Evolutionary conservation across 2,113 vertebrate genomes (phyloP), one percentile per base, ranked within the genome.

Genomic region (Forbesichthys papilliferus): DNA sequence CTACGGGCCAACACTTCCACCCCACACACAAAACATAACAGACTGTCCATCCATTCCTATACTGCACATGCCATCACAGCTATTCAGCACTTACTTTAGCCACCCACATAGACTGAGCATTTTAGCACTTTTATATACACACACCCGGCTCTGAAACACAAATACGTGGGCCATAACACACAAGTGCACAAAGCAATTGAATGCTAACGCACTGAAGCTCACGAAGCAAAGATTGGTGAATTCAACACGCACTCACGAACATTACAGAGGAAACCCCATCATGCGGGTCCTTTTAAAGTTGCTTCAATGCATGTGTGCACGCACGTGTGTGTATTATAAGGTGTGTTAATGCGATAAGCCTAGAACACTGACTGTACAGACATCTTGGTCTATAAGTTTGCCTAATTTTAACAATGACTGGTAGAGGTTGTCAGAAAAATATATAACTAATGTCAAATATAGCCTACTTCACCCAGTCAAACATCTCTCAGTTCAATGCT

Each of bases 1-100:
- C 82, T 60, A 89, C 84, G 59, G 79, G 74, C 76, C 79, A 84
- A 76, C 74, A 78, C 78, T 69, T 67, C 34, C 61, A 51, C 57
- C 51, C 62, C 49, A 65, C 49, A 9, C 59, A 3, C 59, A 61
- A 36, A 5, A 61, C 59, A 61, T n/a, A 12, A 67, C 69, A 66
- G 65, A 79, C 73, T 78, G 51, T 65, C 69, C 58, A 9, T 71
- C 72, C 71, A 81, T 70, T 77, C 75, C 73, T 58, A 78, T 55
- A 62, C 63, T 77, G 64, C 2, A 27, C 27, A 27, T 2, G 69
- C 10, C 20, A 80, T 76, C 54, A 7, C 74, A 77, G 68, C 54
- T 66, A 68, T 86, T 68, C 62, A 56, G 66, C 72, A 72, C 73
- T 81, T 68, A 83, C 27, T 48, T 60, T 58, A 73, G 61, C 54